Evolutionary conservation across 2,888 invertebrate species (phyloP).

Genomic region (Autographa gamma): DNA sequence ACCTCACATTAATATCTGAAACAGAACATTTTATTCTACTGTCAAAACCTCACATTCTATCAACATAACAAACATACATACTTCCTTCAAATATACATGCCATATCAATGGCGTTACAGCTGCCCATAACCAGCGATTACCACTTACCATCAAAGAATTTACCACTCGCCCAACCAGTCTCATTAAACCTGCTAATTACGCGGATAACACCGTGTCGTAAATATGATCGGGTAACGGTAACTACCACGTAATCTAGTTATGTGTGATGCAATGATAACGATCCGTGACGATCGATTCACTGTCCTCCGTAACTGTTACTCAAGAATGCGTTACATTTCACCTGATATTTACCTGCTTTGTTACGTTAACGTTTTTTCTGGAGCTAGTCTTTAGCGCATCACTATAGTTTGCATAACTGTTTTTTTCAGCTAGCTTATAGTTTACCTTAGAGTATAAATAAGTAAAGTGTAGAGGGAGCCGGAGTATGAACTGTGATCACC

Average conservation of each 20-base stretch:
- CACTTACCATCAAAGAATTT: neutral
- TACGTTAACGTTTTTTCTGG: conserved; percentile 42
- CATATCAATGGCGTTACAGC: too few relatives aligned
- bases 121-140: too few relatives aligned
- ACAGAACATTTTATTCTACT: too few relatives aligned
- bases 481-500: too few relatives aligned
- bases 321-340: conserved; percentile 69
- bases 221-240: conserved; percentile 34
- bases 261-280: conserved; percentile 57
- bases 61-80: too few relatives aligned
- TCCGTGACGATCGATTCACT: conserved; percentile 63
- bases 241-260: conserved; percentile 54
- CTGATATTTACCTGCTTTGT: conserved; percentile 56
- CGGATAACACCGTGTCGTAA: conserved; percentile 24
- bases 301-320: conserved; percentile 70
- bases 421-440: conserved; percentile 37
- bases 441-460: neutral
- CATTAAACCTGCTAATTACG: neutral
- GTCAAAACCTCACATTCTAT: too few relatives aligned
- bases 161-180: neutral
- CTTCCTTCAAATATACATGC: too few relatives aligned
- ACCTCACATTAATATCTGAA: too few relatives aligned
- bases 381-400: conserved; percentile 41
- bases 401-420: conserved; percentile 53
- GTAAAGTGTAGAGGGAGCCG: too few relatives aligned